Evolutionary conservation across 1,140 invertebrate genomes (phyloP), one percentile per base, ranked within the genome.

Genomic region (Drosophila rhopaloa): DNA sequence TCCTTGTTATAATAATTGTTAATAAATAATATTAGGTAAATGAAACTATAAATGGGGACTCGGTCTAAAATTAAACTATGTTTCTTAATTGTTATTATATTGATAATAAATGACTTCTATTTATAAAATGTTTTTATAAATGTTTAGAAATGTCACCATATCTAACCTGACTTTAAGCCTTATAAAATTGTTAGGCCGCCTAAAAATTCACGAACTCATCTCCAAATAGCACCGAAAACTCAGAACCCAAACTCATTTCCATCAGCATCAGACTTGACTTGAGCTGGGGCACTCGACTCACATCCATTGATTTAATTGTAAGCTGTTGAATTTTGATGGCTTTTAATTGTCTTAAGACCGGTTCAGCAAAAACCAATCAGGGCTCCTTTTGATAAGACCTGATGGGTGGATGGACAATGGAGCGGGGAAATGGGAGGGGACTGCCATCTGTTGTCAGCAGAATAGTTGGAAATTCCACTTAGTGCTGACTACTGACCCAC

Each of bases 251-350:
- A 78, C 63, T 78, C 51, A 78, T 60, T 77, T 68, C 63, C 40
- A 63, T 75, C 58, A 16, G 32, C 48, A 57, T 47, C 40, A 46
- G 61, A 46, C 48, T 50, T 40, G 61, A 58, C 54, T 76, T 54
- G 43, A 70, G 35, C 43, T 37, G 53, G 37, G 37, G 27, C 51
- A 41, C 66, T 72, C 53, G 29, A 71, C 44, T 41, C 37, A 19
- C 68, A 29, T 53, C 43, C 76, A 88, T 82, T 86, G 70, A 76
- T 88, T 88, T 88, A 83, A 80, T 88, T 74, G 59, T 68, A 79
- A 88, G 72, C 83, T 88, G 83, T 79, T 88, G 83, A 88, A 83
- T 88, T 88, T 83, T 88, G 76, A 88, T 88, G 84, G 72, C 59
- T 76, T 88, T 88, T 88, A 88, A 88, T 88, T 88, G 79, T 83